These are phyloP conservation scores for Cyrtorhinus lividipennis DNA, from an alignment of 1,140 invertebrate species.

Conservation along the genomic window DNA sequence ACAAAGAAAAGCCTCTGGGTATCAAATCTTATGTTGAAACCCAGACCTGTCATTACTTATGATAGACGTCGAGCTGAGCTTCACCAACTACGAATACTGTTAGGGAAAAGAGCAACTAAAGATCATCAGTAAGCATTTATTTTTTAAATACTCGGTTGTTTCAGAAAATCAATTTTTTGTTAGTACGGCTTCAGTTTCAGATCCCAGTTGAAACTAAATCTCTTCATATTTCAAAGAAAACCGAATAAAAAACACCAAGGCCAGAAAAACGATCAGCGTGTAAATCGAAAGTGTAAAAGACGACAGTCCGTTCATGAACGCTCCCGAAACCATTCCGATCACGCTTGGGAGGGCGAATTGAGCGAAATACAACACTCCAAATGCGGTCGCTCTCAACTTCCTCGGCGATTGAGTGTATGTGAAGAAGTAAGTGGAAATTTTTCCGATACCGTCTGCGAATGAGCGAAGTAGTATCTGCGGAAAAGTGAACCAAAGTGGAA, in stretches of 20 bases:
- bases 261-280: neutral
- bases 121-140: no score
- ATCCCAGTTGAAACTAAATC: no score
- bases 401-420: neutral
- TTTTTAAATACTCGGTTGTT: no score
- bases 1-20: no score
- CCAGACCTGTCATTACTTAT: no score
- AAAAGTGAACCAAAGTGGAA: neutral
- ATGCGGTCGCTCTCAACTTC: neutral
- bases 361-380: neutral
- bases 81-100: no score
- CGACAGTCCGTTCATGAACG: neutral
- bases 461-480: neutral
- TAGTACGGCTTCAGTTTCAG: no score
- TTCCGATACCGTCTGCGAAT: neutral
- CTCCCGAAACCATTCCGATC: neutral
- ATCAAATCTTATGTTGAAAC: no score
- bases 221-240: neutral
- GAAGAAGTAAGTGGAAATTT: slow-evolving; percentile 1
- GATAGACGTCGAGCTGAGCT: no score
- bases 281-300: neutral
- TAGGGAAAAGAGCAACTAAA: no score
- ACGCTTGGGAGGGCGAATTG: neutral
- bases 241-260: neutral
- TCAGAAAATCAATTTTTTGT: no score